phyloP scores from a whole-genome alignment of 2,797 vertebrate genomes.

The Muscicapa comitata region DNA sequence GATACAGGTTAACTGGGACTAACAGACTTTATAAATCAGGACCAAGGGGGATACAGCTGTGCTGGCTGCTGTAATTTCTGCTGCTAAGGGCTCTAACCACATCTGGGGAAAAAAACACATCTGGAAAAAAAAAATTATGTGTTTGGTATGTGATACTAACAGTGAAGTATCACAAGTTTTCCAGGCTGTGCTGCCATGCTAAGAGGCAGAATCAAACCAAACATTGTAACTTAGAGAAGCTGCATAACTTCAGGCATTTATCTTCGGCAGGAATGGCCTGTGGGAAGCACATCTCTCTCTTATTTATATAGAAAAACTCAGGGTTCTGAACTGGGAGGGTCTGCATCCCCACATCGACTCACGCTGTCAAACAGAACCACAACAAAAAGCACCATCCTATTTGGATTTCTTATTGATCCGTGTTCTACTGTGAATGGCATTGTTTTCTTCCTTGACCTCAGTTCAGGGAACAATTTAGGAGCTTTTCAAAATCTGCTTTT shows the following conservation, averaged over 20 bases:
- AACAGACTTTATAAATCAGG: not conserved
- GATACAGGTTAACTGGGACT: not conserved
- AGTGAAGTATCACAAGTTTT: not conserved
- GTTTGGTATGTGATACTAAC: not conserved
- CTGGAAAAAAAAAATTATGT: not conserved
- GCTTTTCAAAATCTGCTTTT: not conserved
- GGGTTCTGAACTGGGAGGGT: not conserved
- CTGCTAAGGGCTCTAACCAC: not conserved
- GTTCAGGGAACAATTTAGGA: not conserved
- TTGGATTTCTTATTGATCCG: not conserved
- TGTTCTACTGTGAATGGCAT: not conserved
- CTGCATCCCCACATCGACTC: not conserved
- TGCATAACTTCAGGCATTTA: not conserved
- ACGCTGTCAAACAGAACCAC: not conserved
- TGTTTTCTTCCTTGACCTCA: not conserved
- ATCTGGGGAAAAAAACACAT: not conserved
- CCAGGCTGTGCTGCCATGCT: not conserved
- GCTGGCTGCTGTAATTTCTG: not conserved
- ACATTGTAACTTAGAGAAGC: not conserved
- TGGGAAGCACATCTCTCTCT: not conserved
- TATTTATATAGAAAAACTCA: not conserved
- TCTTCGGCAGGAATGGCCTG: fast-evolving
- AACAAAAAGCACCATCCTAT: not conserved
- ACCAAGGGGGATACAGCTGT: too few species aligned
- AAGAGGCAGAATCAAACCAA: not conserved